Evolutionary conservation across 2,888 invertebrate genomes (phyloP).

Genomic region (Cheilosia scutellata): DNA sequence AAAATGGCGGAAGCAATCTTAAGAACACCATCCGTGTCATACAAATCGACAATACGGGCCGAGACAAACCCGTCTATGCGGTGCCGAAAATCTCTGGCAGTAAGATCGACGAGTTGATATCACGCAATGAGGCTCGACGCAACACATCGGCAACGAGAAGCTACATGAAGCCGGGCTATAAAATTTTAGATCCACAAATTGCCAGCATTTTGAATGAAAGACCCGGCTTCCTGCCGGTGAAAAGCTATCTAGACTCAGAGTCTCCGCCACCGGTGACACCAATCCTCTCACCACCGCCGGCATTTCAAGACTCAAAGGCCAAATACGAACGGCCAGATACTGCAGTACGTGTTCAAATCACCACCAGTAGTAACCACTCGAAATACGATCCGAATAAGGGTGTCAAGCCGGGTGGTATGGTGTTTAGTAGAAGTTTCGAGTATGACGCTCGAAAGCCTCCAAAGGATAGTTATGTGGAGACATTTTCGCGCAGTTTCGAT

Average conservation of each 20-base stretch:
- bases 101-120: slow-evolving; percentile 84
- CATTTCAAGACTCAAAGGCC: slow-evolving; percentile 87
- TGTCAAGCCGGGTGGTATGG: slow-evolving; percentile 80
- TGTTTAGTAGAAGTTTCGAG: slow-evolving; percentile 84
- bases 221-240: slow-evolving; percentile 83
- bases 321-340: slow-evolving; percentile 79
- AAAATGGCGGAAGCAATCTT: slow-evolving; percentile 77
- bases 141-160: slow-evolving; percentile 76
- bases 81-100: slow-evolving; percentile 81
- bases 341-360: slow-evolving; percentile 80
- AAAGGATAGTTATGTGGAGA: slow-evolving; percentile 82
- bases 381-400: slow-evolving; percentile 76
- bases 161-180: slow-evolving; percentile 82
- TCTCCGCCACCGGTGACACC: slow-evolving; percentile 89
- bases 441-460: slow-evolving; percentile 83
- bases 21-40: slow-evolving; percentile 79
- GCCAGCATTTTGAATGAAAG: slow-evolving; percentile 83
- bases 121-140: slow-evolving; percentile 82
- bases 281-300: slow-evolving; percentile 89
- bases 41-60: slow-evolving; percentile 79
- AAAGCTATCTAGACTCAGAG: slow-evolving; percentile 81
- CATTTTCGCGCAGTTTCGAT: slow-evolving; percentile 84
- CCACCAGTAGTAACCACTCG: slow-evolving; percentile 84
- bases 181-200: slow-evolving; percentile 82
- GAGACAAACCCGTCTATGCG: slow-evolving; percentile 76